Evolutionary conservation across 2,113 vertebrate species (phyloP).

Genomic region (Perca fluviatilis): DNA sequence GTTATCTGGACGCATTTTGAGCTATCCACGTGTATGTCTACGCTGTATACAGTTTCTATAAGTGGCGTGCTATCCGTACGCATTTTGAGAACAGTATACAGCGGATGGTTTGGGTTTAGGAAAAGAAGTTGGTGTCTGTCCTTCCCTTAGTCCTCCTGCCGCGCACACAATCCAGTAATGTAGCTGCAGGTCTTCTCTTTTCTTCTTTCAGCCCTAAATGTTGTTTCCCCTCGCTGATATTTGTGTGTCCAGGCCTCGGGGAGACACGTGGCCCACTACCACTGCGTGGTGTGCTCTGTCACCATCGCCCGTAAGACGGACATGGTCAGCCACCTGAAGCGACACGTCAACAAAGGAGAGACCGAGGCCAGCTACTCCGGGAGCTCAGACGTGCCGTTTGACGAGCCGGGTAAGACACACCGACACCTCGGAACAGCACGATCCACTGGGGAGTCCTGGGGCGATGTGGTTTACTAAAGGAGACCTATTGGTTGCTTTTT

Average conservation of each 20-base stretch:
- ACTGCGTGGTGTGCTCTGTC: slow-evolving; percentile 95
- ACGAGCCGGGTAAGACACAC: slow-evolving; percentile 71
- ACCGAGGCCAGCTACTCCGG: slow-evolving; percentile 89
- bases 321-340: slow-evolving; percentile 95
- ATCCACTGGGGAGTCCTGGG: not conserved
- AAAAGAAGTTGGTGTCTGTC: too few relatives aligned
- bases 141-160: not conserved
- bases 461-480: too few relatives aligned
- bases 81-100: too few relatives aligned
- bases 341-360: slow-evolving; percentile 96
- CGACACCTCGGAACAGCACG: not conserved
- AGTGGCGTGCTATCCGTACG: too few relatives aligned
- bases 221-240: not conserved
- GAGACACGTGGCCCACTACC: slow-evolving; percentile 93
- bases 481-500: too few relatives aligned
- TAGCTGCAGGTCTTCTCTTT: not conserved
- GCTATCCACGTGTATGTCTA: too few relatives aligned
- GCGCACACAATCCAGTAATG: not conserved
- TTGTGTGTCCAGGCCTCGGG: slow-evolving; percentile 77
- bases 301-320: slow-evolving; percentile 93
- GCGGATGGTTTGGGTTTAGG: too few relatives aligned
- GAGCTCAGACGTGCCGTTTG: slow-evolving; percentile 69
- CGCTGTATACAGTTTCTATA: too few relatives aligned
- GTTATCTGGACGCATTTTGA: too few relatives aligned
- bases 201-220: not conserved